phyloP scores from a whole-genome alignment of 1,140 invertebrate species.

The Drosophila seguyi region DNA sequence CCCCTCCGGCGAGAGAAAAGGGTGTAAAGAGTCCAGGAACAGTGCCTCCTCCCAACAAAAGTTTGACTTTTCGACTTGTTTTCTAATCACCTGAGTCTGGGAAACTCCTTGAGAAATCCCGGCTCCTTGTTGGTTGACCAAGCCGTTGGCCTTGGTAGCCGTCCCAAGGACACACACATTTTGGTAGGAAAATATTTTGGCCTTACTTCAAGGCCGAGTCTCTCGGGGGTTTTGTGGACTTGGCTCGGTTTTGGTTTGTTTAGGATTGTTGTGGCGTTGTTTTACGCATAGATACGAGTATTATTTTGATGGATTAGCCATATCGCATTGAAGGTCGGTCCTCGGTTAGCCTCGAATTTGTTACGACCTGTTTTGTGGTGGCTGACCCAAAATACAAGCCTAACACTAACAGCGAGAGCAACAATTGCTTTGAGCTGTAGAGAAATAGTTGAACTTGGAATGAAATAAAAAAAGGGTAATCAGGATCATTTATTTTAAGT shows the following conservation, averaged over 20 bases:
- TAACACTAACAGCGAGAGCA: conserved; percentile 13
- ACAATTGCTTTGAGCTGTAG: background rate
- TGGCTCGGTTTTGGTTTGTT: conserved; percentile 56
- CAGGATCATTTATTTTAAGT: background rate
- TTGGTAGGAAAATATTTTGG: conserved; percentile 30
- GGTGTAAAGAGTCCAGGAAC: conserved; percentile 1
- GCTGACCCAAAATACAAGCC: conserved; percentile 49
- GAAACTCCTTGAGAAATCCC: conserved; percentile 30
- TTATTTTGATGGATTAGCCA: conserved; percentile 74
- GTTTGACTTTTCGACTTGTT: conserved; percentile 70
- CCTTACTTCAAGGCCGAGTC: conserved; percentile 22
- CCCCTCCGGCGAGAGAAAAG: background rate
- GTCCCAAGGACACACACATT: conserved; percentile 51
- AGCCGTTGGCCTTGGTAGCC: conserved; percentile 50
- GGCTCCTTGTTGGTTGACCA: conserved; percentile 54
- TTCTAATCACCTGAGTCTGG: conserved; percentile 51
- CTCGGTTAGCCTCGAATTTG: conserved; percentile 56
- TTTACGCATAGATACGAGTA: conserved; percentile 50
- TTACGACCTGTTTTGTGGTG: conserved; percentile 63
- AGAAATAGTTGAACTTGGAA: background rate
- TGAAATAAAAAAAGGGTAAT: background rate
- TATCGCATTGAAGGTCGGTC: conserved; percentile 51
- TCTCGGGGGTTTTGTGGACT: conserved; percentile 69
- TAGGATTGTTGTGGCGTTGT: conserved; percentile 70
- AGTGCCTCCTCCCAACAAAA: conserved; percentile 13